A percentile compares a stretch with the other conserved stretches of the same genome.
phyloP scores from a whole-genome alignment of 1,140 invertebrate species.

The Ganaspis sp. region DNA sequence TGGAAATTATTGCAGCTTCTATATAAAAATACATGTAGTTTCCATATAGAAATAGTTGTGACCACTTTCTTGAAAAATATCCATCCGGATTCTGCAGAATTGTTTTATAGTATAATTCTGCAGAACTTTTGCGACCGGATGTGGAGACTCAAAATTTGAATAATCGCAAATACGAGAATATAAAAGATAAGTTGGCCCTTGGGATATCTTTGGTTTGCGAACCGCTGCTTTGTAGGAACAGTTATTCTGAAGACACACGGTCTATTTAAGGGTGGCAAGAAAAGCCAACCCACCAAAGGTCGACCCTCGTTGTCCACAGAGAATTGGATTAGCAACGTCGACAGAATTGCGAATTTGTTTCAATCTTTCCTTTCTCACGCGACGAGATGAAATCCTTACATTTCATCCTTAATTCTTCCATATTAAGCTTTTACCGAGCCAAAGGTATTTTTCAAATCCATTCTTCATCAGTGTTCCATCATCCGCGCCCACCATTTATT shows the following conservation, averaged over 20 bases:
- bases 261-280: constrained; percentile 53
- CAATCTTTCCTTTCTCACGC: constrained; percentile 49
- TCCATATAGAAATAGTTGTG: too few relatives aligned
- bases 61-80: too few relatives aligned
- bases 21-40: too few relatives aligned
- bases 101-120: too few relatives aligned
- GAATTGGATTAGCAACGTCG: constrained; percentile 53
- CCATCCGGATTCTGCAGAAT: too few relatives aligned
- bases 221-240: constrained; percentile 32
- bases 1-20: too few relatives aligned
- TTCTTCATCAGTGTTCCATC: too few relatives aligned
- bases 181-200: not conserved
- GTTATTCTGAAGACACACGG: constrained; percentile 49
- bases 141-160: not conserved
- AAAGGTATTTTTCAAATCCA: not conserved
- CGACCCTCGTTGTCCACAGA: constrained; percentile 43
- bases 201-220: constrained; percentile 11
- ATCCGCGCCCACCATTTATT: too few relatives aligned
- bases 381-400: not conserved
- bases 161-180: not conserved
- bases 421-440: not conserved
- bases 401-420: not conserved
- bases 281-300: constrained; percentile 38
- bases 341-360: constrained; percentile 57
- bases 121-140: too few relatives aligned